phyloP scores from a whole-genome alignment of 2,888 invertebrate species.

The Apamea anceps region DNA sequence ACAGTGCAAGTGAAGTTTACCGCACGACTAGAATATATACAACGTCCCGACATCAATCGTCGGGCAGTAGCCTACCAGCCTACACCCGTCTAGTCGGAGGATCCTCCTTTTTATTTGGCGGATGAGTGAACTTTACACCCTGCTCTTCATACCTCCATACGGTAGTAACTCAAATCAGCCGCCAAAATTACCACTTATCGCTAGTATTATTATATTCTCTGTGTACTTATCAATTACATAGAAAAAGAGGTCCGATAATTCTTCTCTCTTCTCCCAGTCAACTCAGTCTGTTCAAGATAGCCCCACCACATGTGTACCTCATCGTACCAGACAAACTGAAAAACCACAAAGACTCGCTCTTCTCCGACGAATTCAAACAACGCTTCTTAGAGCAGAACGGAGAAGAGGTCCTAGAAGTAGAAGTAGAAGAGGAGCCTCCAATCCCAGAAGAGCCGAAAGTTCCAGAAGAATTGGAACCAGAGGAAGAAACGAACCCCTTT shows the following conservation, averaged over 20 bases:
- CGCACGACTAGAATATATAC: too few relatives aligned
- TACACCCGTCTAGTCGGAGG: too few relatives aligned
- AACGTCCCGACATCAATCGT: too few relatives aligned
- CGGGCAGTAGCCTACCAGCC: too few relatives aligned
- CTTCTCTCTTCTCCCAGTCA: constrained; percentile 67
- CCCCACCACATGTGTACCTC: constrained; percentile 74
- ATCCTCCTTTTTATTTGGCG: too few relatives aligned
- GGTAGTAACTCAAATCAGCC: background rate
- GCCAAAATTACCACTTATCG: too few relatives aligned
- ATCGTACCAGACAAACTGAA: constrained; percentile 77
- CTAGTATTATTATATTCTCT: background rate
- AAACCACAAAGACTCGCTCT: constrained; percentile 42
- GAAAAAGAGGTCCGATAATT: background rate
- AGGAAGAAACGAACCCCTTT: constrained; percentile 74
- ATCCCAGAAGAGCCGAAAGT: constrained; percentile 26
- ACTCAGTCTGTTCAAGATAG: constrained; percentile 77
- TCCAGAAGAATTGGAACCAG: constrained; percentile 54
- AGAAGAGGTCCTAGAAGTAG: constrained; percentile 45
- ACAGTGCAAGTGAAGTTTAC: too few relatives aligned
- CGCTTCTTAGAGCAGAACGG: constrained; percentile 16
- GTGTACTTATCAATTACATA: background rate
- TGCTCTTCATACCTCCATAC: too few relatives aligned
- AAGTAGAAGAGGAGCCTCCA: constrained; percentile 21
- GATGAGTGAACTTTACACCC: too few relatives aligned
- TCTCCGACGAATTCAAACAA: constrained; percentile 39